Percentiles rank a stretch among this genome's conserved stretches.
Evolutionary conservation across 2,888 invertebrate genomes (phyloP).

Genomic region (Frankliniella fusca): DNA sequence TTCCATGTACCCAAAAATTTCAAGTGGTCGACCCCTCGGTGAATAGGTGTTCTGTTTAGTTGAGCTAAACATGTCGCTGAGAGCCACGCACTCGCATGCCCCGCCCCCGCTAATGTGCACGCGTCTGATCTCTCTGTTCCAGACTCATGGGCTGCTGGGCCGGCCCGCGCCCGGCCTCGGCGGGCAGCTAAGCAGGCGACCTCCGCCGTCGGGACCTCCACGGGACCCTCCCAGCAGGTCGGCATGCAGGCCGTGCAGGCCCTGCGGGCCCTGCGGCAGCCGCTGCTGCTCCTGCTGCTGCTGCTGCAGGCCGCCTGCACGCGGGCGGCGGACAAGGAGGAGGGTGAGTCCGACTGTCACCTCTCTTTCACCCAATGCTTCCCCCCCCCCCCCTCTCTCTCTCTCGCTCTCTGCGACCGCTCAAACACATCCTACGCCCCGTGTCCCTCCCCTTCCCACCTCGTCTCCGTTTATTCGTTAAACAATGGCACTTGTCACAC

Average conservation of each 20-base stretch:
- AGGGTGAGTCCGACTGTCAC: neutral
- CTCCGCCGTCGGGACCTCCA: neutral
- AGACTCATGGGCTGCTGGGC: neutral
- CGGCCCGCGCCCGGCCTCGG: neutral
- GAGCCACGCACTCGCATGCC: no score
- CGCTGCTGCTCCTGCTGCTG: neutral
- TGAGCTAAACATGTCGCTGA: no score
- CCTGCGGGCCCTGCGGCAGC: neutral
- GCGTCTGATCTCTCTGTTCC: neutral
- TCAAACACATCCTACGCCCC: no score
- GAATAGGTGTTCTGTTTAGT: no score
- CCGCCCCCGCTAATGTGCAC: neutral
- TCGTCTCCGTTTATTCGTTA: no score
- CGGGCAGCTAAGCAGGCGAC: neutral
- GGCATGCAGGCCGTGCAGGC: neutral
- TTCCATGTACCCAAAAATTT: no score
- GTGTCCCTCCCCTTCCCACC: no score
- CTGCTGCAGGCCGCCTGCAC: neutral
- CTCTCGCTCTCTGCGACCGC: no score
- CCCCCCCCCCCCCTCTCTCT: no score
- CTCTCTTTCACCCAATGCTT: no score
- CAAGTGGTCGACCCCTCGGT: no score
- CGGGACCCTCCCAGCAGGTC: neutral
- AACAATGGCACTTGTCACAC: no score
- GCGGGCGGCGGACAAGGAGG: neutral